Conservation (phyloP, 2,888 invertebrate genomes). For the Hoplodrina blanda region DNA sequence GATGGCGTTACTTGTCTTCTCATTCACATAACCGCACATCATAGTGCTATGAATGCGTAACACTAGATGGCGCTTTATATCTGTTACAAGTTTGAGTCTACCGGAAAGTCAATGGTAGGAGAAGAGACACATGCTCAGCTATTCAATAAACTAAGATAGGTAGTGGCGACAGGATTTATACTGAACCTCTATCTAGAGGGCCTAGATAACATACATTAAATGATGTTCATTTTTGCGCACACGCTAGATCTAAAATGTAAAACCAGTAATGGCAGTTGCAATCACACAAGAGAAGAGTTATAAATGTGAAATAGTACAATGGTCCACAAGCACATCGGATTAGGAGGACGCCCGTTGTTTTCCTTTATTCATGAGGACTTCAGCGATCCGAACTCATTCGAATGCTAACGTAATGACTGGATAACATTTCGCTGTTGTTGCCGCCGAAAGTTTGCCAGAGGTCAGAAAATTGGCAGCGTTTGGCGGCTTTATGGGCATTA, state of each 20-base stretch:
- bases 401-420: not conserved
- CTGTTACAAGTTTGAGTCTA: not conserved
- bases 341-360: not conserved
- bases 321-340: not conserved
- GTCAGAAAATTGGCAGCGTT: constrained; percentile 75
- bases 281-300: not conserved
- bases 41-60: not conserved
- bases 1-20: not conserved
- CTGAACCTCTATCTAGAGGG: too few relatives aligned
- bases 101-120: not conserved
- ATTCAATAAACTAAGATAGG: too few relatives aligned
- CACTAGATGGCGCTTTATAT: not conserved
- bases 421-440: not conserved
- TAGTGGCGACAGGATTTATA: too few relatives aligned
- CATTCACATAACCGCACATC: not conserved
- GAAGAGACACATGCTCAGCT: not conserved
- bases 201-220: too few relatives aligned
- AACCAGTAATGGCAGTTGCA: not conserved
- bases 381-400: not conserved
- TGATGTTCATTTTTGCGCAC: too few relatives aligned
- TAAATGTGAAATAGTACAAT: too few relatives aligned
- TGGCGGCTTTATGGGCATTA: constrained; percentile 67
- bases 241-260: not conserved
- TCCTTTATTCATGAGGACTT: too few relatives aligned
- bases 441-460: constrained; percentile 69